These are phyloP conservation scores for Eubasilissa regina DNA, from an alignment of 1,140 invertebrate genomes.

Conservation along the genomic window DNA sequence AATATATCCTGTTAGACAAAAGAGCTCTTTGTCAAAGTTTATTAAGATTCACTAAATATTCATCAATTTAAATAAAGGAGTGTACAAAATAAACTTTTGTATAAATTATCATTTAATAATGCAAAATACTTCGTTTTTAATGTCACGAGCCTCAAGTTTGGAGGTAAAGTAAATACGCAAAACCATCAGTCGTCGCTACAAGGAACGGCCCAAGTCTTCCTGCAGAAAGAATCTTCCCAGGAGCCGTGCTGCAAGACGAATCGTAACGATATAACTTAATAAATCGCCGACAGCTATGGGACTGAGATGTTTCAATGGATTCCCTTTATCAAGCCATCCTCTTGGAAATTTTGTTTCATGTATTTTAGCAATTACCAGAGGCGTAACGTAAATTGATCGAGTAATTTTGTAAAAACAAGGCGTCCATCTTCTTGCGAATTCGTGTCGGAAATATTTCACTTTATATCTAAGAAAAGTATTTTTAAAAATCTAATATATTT, in stretches of 20 bases:
- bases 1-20: neutral
- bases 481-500: too few species aligned
- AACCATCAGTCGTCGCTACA: constrained; percentile 37
- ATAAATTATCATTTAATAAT: constrained; percentile 35
- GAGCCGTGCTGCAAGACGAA: constrained; percentile 29
- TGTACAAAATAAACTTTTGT: constrained; percentile 13
- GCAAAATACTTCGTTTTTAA: constrained; percentile 14
- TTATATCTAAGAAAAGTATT: too few species aligned
- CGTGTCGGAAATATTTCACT: neutral
- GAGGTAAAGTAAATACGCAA: constrained; percentile 39
- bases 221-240: neutral
- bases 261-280: constrained; percentile 60
- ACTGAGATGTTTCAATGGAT: constrained; percentile 53
- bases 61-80: constrained; percentile 11
- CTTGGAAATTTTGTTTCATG: constrained; percentile 56
- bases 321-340: constrained; percentile 52
- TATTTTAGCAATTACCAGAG: constrained; percentile 58
- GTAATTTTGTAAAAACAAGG: constrained; percentile 38
- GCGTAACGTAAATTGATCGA: constrained; percentile 42
- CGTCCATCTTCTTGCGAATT: neutral
- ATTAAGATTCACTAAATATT: constrained; percentile 6
- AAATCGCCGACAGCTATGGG: constrained; percentile 57
- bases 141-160: constrained; percentile 16
- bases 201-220: constrained; percentile 28
- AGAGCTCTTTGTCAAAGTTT: constrained; percentile 10